These are phyloP conservation scores for Ochropleura leucogaster DNA, from an alignment of 2,888 invertebrate species.

Conservation along the genomic window DNA sequence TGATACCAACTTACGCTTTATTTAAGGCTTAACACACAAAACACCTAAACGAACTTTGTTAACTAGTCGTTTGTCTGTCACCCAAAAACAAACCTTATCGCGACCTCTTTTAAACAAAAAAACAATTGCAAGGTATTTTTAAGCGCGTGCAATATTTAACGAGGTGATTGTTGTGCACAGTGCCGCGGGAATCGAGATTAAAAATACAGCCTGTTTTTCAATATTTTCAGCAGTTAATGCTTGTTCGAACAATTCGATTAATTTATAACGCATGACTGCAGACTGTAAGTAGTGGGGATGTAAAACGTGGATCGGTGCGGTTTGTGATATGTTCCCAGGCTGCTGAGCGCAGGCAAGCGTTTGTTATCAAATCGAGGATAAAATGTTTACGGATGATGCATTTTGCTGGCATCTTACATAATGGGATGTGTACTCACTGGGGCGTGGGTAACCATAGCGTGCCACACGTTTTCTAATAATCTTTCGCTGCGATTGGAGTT, in stretches of 20 bases:
- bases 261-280: slow-evolving; percentile 23
- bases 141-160: slow-evolving; percentile 33
- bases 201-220: slow-evolving; percentile 46
- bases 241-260: slow-evolving; percentile 45
- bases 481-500: not conserved
- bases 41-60: slow-evolving; percentile 45
- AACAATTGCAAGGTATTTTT: slow-evolving; percentile 7
- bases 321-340: slow-evolving; percentile 34
- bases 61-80: slow-evolving; percentile 31
- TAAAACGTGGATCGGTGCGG: slow-evolving; percentile 10
- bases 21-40: slow-evolving; percentile 38
- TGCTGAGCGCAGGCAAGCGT: slow-evolving; percentile 20
- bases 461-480: slow-evolving; percentile 11
- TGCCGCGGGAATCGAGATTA: slow-evolving; percentile 41
- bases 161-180: slow-evolving; percentile 25
- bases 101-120: slow-evolving; percentile 10
- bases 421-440: slow-evolving; percentile 26
- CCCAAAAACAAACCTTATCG: slow-evolving; percentile 32
- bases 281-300: not conserved
- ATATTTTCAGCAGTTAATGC: slow-evolving; percentile 48
- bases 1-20: slow-evolving; percentile 45
- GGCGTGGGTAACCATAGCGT: slow-evolving; percentile 8
- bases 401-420: slow-evolving; percentile 26
- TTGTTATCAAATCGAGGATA: slow-evolving; percentile 48
- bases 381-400: slow-evolving; percentile 54